phyloP scores from a whole-genome alignment of 2,113 vertebrate species.

The Chrysemys picta region DNA sequence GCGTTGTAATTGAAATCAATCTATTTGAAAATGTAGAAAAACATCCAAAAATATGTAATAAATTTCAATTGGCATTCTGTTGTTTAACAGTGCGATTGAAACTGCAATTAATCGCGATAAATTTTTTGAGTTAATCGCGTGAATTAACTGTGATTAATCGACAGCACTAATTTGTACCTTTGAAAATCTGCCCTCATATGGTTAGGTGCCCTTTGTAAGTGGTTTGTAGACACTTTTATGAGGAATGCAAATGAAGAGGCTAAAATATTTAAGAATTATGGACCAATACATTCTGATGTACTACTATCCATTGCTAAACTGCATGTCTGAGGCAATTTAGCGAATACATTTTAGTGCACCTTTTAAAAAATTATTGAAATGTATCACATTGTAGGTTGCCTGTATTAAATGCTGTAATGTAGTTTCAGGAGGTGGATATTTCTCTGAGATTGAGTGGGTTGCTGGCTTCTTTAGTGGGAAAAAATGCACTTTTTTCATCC shows the following conservation, averaged over 20 bases:
- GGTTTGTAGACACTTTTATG: neutral
- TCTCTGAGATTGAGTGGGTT: neutral
- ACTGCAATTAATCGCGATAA: too few relatives aligned
- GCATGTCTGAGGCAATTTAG: neutral
- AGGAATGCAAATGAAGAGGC: neutral
- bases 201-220: neutral
- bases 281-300: neutral
- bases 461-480: neutral
- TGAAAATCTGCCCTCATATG: neutral
- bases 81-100: too few relatives aligned
- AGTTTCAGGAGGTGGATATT: neutral
- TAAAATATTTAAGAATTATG: neutral
- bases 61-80: too few relatives aligned
- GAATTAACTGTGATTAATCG: too few relatives aligned
- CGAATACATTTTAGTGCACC: neutral
- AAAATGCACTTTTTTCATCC: neutral
- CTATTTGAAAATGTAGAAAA: too few relatives aligned
- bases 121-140: too few relatives aligned
- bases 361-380: neutral
- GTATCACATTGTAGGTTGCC: fast-evolving
- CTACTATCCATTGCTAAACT: fast-evolving
- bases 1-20: too few relatives aligned
- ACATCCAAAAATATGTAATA: too few relatives aligned
- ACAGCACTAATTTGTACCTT: neutral
- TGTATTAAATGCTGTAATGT: too few relatives aligned